phyloP scores from a whole-genome alignment of 2,113 vertebrate genomes.

The Barnardius zonarius region DNA sequence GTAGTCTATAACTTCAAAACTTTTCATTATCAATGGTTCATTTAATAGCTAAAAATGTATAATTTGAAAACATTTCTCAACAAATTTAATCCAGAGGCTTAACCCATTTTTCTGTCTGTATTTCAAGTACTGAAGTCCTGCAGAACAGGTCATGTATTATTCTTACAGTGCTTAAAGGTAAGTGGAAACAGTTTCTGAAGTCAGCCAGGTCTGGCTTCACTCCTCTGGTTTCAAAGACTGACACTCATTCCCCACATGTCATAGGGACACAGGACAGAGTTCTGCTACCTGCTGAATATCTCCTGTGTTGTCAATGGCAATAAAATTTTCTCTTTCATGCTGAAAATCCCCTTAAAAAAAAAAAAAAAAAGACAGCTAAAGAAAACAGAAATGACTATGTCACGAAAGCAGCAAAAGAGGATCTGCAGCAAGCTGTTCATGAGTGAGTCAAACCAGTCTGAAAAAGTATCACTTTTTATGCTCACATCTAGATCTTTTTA shows the following conservation, averaged over 20 bases:
- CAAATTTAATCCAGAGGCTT: neutral
- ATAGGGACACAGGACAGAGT: neutral
- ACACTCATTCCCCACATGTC: neutral
- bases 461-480: neutral
- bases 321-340: neutral
- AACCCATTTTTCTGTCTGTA: neutral
- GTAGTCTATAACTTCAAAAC: neutral
- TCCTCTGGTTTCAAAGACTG: neutral
- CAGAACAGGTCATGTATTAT: neutral
- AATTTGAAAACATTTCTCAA: neutral
- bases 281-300: neutral
- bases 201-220: neutral
- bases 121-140: neutral
- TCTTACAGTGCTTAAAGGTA: neutral
- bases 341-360: conserved; percentile 4
- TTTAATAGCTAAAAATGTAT: neutral
- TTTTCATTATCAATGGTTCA: neutral
- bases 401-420: neutral
- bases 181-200: neutral
- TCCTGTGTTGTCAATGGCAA: neutral
- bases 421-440: neutral
- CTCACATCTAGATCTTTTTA: conserved; percentile 18
- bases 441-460: neutral
- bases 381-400: neutral
- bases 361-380: neutral